Evolutionary conservation across 2,888 invertebrate genomes (phyloP).

Genomic region (Sesia apiformis): DNA sequence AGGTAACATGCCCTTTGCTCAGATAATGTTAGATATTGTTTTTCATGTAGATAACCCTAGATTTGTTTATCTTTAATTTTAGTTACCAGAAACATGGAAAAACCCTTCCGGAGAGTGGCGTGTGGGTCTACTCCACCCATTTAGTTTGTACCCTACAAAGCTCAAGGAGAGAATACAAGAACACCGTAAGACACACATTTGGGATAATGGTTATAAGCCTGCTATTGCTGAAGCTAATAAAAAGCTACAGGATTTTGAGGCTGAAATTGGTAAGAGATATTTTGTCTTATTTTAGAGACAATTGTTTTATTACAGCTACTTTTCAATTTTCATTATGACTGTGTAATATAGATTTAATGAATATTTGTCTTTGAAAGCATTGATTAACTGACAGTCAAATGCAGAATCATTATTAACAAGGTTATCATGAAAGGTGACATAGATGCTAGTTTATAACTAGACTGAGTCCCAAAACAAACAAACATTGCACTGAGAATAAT

Average conservation of each 20-base stretch:
- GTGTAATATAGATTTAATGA: no score
- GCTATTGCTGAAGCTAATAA: constrained; percentile 85
- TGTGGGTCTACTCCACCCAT: constrained; percentile 89
- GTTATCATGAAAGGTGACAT: no score
- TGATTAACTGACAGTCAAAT: no score
- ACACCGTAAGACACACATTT: constrained; percentile 85
- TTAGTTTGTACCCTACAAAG: constrained; percentile 89
- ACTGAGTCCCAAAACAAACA: no score
- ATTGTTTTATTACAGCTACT: background rate
- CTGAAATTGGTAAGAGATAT: constrained; percentile 65
- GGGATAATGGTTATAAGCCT: constrained; percentile 89
- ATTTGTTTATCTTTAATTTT: constrained; percentile 5
- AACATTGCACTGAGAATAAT: no score
- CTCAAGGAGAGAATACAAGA: constrained; percentile 87
- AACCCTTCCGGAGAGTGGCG: constrained; percentile 91
- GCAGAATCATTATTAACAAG: no score
- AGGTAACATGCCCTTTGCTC: no score
- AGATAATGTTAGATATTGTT: no score
- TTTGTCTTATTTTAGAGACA: background rate
- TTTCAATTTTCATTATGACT: no score
- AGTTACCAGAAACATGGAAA: constrained; percentile 88
- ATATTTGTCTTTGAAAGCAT: no score
- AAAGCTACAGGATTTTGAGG: constrained; percentile 84
- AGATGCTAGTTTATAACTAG: no score
- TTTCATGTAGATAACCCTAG: no score